Percentiles rank a stretch among this genome's conserved stretches.
Evolutionary conservation across 2,113 vertebrate species (phyloP).

Genomic region (Aspidoscelis tigris): DNA sequence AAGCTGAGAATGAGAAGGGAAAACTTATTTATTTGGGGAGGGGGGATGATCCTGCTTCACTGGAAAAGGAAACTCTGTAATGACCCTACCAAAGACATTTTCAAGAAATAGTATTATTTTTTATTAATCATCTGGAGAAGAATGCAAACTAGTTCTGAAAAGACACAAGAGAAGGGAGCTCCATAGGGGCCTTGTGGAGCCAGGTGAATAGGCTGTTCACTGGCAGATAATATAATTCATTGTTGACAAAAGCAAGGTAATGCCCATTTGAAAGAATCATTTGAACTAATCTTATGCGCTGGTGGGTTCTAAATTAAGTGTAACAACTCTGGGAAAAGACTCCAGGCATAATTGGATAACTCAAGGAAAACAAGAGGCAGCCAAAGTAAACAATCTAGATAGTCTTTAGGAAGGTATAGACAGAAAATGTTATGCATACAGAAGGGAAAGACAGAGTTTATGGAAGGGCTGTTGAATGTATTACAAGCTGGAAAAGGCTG

Average conservation of each 20-base stretch:
- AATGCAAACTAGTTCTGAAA: conserved; percentile 2
- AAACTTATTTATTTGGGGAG: rapidly evolving
- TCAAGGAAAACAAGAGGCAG: conserved; percentile 25
- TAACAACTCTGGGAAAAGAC: conserved; percentile 36
- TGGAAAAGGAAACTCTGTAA: conserved; percentile 2
- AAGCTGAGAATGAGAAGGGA: neutral
- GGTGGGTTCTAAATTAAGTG: conserved; percentile 31
- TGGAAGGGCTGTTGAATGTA: conserved; percentile 25
- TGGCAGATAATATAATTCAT: conserved; percentile 17
- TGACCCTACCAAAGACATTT: neutral
- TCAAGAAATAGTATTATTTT: neutral
- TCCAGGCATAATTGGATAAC: conserved; percentile 12
- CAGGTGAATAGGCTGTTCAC: conserved; percentile 21
- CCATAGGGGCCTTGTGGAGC: neutral
- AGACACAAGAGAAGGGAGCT: neutral
- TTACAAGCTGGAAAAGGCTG: neutral
- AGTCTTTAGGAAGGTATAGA: conserved; percentile 20
- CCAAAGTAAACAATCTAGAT: conserved; percentile 30
- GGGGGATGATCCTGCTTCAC: neutral
- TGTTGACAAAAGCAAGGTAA: conserved; percentile 25
- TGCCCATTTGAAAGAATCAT: conserved; percentile 27
- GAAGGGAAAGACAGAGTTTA: conserved; percentile 16
- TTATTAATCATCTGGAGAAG: conserved; percentile 17
- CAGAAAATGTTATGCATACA: conserved; percentile 10
- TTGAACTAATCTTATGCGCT: conserved; percentile 27